phyloP scores from a whole-genome alignment of 2,888 invertebrate genomes.

The Eucriotettix oculatus region DNA sequence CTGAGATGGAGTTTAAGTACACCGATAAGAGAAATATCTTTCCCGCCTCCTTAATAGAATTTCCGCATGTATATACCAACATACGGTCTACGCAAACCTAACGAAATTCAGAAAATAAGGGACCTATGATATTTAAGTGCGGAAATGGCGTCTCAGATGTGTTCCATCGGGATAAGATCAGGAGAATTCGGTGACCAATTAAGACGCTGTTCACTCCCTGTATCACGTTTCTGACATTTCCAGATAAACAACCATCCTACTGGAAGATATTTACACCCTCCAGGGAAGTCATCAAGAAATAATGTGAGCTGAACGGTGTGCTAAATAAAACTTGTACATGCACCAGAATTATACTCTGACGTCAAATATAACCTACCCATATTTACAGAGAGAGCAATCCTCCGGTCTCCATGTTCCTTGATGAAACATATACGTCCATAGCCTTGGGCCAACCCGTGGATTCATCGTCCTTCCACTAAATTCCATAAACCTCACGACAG shows the following conservation, averaged over 20 bases:
- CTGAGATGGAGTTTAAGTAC: no score
- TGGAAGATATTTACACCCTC: not conserved
- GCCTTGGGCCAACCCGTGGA: not conserved
- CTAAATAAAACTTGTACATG: not conserved
- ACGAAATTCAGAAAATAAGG: not conserved
- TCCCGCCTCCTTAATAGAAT: not conserved
- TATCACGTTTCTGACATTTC: not conserved
- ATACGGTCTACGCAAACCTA: not conserved
- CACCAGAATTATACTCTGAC: not conserved
- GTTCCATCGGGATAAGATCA: not conserved
- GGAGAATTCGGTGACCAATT: not conserved
- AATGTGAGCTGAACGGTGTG: not conserved
- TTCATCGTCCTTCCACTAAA: not conserved
- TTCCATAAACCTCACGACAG: not conserved
- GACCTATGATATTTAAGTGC: not conserved
- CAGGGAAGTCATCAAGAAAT: not conserved
- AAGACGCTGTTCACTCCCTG: not conserved
- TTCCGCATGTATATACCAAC: not conserved
- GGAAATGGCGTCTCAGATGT: not conserved
- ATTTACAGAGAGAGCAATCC: not conserved
- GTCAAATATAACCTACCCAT: not conserved
- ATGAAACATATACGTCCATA: not conserved
- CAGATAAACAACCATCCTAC: not conserved
- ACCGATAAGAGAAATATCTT: no score
- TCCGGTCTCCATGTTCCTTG: not conserved